Base-by-base conservation (phyloP, 2,113 vertebrate species). In the Seriola quinqueradiata region DNA sequence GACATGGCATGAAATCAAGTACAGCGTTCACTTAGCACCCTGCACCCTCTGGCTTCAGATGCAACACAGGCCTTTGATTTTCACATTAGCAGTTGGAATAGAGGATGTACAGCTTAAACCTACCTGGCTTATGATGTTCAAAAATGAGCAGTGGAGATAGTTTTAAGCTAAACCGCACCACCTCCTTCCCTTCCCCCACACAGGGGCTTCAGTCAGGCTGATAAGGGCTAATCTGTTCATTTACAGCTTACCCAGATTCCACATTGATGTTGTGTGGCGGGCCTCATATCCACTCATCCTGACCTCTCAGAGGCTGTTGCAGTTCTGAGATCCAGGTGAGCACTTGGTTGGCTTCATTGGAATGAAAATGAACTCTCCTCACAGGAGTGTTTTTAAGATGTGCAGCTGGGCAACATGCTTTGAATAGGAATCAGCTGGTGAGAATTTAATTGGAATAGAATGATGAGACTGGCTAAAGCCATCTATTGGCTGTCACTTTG, bases 151-250 rank as follows among this genome's bases (percentile, higher is more conserved):
- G 54, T 38, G 21, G 44, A 72, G 81, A 68, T 74, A 70, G 61
- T 5, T 48, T 17, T 76, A 10, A 64, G 71, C 44, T 42, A 70
- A 80, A 36, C 38, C 16, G 16, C 44, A 46, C 32, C 21, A 17
- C 70, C 50, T 50, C 17, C 28, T 42, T 42, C 55, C 32, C 13
- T 23, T 8, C 28, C 1, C 79, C 60, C 65, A 55, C 55, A 64
- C 67, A 8, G 65, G 68, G 71, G 69, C 50, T 80, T 66, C 75
- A 84, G 67, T 77, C 81, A 16, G 64, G 21, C 76, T 55, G 81
- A 88, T 87, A 89, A 85, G 75, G 67, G 65, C 54, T 89, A 88
- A 92, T 92, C 87, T 83, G 79, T 89, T 91, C 83, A 87, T 91
- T 88, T 91, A 86, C 68, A 73, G 38, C 76, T 76, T 68, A 67